Conservation (phyloP, 2,113 vertebrate species). For the Callionymus lyra region DNA sequence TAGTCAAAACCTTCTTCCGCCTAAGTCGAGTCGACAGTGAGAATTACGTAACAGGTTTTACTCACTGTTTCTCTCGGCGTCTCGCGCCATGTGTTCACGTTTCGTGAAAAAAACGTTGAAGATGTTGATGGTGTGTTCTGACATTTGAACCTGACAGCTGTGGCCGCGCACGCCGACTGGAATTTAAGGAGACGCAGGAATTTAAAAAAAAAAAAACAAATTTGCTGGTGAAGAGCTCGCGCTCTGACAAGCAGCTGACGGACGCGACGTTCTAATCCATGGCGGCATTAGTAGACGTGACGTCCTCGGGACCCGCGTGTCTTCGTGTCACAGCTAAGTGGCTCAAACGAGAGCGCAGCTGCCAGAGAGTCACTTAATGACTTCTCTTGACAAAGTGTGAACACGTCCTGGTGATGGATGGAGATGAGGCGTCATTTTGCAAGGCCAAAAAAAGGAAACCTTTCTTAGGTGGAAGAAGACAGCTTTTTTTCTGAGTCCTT, state of each 20-base stretch:
- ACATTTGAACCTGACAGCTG: background rate
- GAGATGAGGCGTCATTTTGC: no score
- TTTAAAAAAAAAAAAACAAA: no score
- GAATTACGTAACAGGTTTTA: constrained; percentile 35
- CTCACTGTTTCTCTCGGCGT: constrained; percentile 17
- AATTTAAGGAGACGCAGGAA: no score
- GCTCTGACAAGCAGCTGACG: no score
- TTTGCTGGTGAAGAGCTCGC: no score
- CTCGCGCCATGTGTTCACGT: background rate
- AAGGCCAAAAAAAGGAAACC: background rate
- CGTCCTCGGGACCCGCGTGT: constrained; percentile 3
- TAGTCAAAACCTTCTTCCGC: constrained; percentile 27
- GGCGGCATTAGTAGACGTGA: no score
- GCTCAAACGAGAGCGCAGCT: background rate
- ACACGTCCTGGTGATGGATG: background rate
- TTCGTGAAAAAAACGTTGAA: no score
- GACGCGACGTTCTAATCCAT: no score
- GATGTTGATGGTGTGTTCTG: background rate
- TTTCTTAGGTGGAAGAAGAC: no score
- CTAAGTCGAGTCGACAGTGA: constrained; percentile 30
- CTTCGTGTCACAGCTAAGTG: background rate
- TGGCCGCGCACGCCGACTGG: background rate
- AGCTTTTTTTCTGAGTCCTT: no score
- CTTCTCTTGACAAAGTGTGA: background rate
- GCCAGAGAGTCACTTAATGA: background rate